Base-by-base conservation (phyloP, 2,113 vertebrate genomes). In the Hemibagrus wyckioides region DNA sequence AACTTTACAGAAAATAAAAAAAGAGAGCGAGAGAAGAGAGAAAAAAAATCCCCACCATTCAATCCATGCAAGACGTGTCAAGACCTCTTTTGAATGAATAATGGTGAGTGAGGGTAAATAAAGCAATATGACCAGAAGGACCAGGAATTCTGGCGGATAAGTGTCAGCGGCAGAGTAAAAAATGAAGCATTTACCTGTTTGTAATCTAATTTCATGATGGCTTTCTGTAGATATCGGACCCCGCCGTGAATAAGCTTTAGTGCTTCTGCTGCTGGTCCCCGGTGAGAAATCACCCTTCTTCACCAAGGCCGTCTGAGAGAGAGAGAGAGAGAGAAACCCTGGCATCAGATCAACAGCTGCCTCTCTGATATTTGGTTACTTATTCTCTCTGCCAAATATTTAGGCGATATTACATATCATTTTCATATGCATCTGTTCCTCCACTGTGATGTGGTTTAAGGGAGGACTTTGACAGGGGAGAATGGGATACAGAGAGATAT, bases 151-250 rank as follows among this genome's bases (percentile, higher is more conserved):
- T 92, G 89, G 69, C 93, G 83, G 94, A 95, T 95, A 94, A 95
- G 94, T 96, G 95, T 96, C 95, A 96, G 92, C 93, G 92, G 91
- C 90, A 84, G 93, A 95, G 94, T 90, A 95, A 95, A 96, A 96
- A 95, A 96, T 95, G 95, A 95, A 95, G 95, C 95, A 95, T 95
- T 97, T 97, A 99, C 98, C 98, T 99, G 98, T 95, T 99, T 97
- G 48, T 97, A 95, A 97, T 99, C 97, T 95, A 97, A 92, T 94
- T 96, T 97, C 96, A 96, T 97, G 96, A 99, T 96, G 95, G 97
- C 98, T 97, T 97, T 99, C 96, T 98, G 98, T 94, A 98, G 97
- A 93, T 98, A 99, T 93, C 97, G 96, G 93, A 99, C 97, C 93
- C 98, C 97, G 93, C 97, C 95, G 63, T 98, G 97, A 96, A 99